A percentile compares a stretch with the other conserved stretches of the same genome.
Conservation (phyloP, 2,888 invertebrate genomes). For the Lasius fuliginosus region DNA sequence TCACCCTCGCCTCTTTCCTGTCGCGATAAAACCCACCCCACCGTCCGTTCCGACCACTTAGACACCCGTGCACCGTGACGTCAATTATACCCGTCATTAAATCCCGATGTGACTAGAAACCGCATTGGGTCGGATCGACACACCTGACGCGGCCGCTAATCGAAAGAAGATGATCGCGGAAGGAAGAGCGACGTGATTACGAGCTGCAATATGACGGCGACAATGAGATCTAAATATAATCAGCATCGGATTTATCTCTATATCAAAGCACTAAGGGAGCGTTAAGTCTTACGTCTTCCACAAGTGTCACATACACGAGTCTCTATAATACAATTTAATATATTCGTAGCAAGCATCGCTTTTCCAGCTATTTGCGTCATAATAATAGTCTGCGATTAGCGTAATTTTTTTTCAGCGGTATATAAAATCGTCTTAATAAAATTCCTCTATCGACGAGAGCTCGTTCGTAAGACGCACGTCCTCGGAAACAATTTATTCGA, state of each 20-base stretch:
- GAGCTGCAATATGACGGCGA: background rate
- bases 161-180: slow-evolving; percentile 40
- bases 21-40: slow-evolving; percentile 56
- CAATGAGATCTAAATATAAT: slow-evolving; percentile 19
- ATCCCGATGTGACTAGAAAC: slow-evolving; percentile 55
- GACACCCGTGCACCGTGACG: slow-evolving; percentile 63
- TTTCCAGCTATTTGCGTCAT: background rate
- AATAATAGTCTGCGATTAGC: background rate
- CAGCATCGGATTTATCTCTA: background rate
- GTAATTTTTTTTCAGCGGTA: background rate
- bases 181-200: slow-evolving; percentile 12
- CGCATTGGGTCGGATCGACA: slow-evolving; percentile 31
- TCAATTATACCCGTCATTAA: slow-evolving; percentile 65
- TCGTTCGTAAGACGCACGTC: background rate
- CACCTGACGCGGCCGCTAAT: slow-evolving; percentile 55
- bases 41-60: slow-evolving; percentile 66
- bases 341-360: background rate
- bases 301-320: background rate
- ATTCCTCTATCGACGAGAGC: background rate
- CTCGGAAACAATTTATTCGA: slow-evolving; percentile 5
- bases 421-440: slow-evolving; percentile 4
- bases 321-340: background rate
- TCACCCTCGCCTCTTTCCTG: slow-evolving; percentile 15
- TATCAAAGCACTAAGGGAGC: background rate
- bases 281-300: background rate